A percentile compares a stretch with the other conserved stretches of the same genome.
Evolutionary conservation across 2,888 invertebrate species (phyloP).

Genomic region (Mactromeris polynyma): DNA sequence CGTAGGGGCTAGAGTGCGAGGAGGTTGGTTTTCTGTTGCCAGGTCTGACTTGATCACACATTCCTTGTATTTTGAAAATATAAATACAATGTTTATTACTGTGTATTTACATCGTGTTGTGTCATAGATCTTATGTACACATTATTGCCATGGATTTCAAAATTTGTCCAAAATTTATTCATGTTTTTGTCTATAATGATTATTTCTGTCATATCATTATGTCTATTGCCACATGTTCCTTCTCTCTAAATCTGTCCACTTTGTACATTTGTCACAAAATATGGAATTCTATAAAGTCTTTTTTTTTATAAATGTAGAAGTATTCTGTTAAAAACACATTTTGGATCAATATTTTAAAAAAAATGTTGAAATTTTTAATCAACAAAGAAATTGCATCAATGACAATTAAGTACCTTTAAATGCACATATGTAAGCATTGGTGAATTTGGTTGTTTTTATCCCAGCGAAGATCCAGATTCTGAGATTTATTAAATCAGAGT

Average conservation of each 20-base stretch:
- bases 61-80: constrained; percentile 16
- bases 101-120: background rate
- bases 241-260: background rate
- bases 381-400: no score
- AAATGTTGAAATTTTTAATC: no score
- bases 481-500: background rate
- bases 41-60: constrained; percentile 10
- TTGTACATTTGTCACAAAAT: background rate
- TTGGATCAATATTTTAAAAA: no score
- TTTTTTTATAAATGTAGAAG: no score
- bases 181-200: background rate
- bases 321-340: no score
- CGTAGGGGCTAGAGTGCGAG: background rate
- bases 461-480: no score
- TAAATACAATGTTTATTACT: background rate
- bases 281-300: no score
- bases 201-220: background rate
- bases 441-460: no score
- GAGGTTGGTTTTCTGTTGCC: background rate
- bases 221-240: background rate
- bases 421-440: background rate
- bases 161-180: constrained; percentile 5
- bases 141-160: background rate
- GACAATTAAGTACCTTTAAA: no score
- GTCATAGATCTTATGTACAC: constrained; percentile 4